Base-by-base conservation (phyloP, 2,113 vertebrate genomes). In the Laticauda laticaudata region DNA sequence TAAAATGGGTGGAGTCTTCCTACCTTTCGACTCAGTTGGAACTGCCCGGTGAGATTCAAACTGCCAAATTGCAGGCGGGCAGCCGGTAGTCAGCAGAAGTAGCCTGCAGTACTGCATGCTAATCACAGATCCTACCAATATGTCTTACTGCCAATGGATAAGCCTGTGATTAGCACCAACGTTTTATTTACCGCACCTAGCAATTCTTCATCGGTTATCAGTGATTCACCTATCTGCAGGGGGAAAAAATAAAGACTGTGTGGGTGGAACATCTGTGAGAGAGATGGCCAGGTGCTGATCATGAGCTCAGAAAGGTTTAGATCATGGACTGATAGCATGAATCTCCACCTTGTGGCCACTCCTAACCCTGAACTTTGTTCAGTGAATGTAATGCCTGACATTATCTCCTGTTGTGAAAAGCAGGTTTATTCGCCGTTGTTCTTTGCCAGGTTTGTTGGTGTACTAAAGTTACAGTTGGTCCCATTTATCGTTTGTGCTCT, bases 91-190 rank as follows among this genome's bases (percentile, higher is more conserved):
- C 3, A 61, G 59, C 59, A 61, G 59, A 61, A 61, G 59, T 10
- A 26, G 24, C 24, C 59, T 61, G 59, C 24, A 4, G 24, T 1
- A 61, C 59, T 29, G 24, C 24, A 61, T 9, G 10, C 59, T 61
- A 61, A 61, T 9, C 59, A 11, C 75, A 81, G 75, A 43, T 43
- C 75, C 18, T 81, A 81, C 75, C 43, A 18, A 81, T 81, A 23
- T 1, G 92, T 96, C 95, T 95, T 96, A 95, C 95, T 97, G 90
- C 94, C 95, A 96, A 94, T 95, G 97, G 97, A 96, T 97, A 96
- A 95, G 96, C 94, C 94, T 93, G 91, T 94, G 95, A 95, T 96
- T 95, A 92, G 93, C 93, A 92, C 95, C 92, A 2, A 29, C 89
- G 39, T 93, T 51, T 93, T 88, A 43, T 48, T 43, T n/a, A 39